Evolutionary conservation across 2,797 vertebrate genomes (phyloP), one percentile per base, ranked within the genome.

Genomic region (Clarias laeviceps): DNA sequence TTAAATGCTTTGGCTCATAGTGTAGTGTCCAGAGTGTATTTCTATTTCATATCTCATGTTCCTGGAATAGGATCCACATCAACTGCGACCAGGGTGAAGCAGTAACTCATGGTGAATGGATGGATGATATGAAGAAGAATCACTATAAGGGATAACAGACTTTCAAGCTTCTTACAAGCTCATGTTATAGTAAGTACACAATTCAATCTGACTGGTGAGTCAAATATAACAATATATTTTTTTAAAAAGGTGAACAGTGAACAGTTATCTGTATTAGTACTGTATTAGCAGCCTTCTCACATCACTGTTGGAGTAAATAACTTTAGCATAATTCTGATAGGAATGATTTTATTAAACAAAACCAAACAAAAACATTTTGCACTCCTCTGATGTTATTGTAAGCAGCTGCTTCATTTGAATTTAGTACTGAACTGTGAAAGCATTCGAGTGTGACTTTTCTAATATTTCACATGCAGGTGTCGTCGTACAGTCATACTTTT

Each of bases 381-480:
- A 54, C n/a, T 27, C 17, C 29, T 20, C 17, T 29, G 50, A 65
- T 65, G 78, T 50, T 66, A 29, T 66, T 80, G 17, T 50, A 29
- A 18, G 61, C 2, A 24, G 27, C 59, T 65, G 78, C 50, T 12
- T 4, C 50, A 12, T 80, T 80, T 80, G 29, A 14, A 80, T 80
- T 50, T 50, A 50, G 40, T n/a, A 66, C 62, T 65, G 37, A 80
- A n/a, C 17, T 50, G 78, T 29, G 17, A 18, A 65, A 80, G 40
- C 15, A 17, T 80, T 50, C 24, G 45, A 64, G n/a, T 80, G 40
- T 66, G 61, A 80, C n/a, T 66, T 40, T 50, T 27, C n/a, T 80
- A 50, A 65, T 50, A 80, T 80, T 80, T 80, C 62, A 80, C 62
- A 66, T 50, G 37, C 78, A 80, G 78, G 40, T 66, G 62, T 54